Percentiles rank a stretch among this genome's conserved stretches.
These are phyloP conservation scores for Centropus unirufus DNA, from an alignment of 2,113 vertebrate genomes.

Conservation along the genomic window DNA sequence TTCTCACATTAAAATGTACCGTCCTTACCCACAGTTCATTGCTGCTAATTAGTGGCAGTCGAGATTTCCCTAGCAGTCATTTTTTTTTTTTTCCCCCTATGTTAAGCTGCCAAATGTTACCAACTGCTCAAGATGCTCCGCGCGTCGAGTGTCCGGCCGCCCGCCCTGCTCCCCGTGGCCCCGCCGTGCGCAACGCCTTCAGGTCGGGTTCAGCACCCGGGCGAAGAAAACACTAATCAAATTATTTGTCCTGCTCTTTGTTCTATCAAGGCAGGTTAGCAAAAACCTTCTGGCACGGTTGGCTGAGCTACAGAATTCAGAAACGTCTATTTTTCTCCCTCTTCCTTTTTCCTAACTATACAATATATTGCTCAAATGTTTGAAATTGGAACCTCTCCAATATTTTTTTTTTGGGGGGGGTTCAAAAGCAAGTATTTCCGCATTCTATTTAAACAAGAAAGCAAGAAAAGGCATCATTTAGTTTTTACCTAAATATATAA, in stretches of 20 bases:
- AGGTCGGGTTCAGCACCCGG: constrained; percentile 45
- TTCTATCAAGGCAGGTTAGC: not conserved
- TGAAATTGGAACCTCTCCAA: constrained; percentile 51
- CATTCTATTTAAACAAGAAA: constrained; percentile 82
- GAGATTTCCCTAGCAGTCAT: constrained; percentile 79
- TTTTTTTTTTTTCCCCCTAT: constrained; percentile 22
- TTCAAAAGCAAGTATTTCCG: constrained; percentile 69
- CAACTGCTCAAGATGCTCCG: constrained; percentile 77
- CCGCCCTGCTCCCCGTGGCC: not conserved
- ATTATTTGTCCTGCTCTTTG: constrained; percentile 31
- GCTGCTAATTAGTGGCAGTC: constrained; percentile 85
- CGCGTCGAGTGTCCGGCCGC: constrained; percentile 64
- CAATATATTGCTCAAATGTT: not conserved
- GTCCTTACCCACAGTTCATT: constrained; percentile 85
- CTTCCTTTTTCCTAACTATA: not conserved
- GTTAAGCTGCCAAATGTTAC: constrained; percentile 81
- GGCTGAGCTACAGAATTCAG: not conserved
- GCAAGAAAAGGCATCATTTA: constrained; percentile 85
- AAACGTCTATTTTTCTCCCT: not conserved
- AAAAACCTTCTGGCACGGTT: not conserved
- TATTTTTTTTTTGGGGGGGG: not conserved
- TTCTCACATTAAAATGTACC: constrained; percentile 81
- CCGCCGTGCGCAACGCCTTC: constrained; percentile 25
- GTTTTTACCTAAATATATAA: constrained; percentile 91
- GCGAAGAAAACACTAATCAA: constrained; percentile 30